Conservation (phyloP, 2,888 invertebrate genomes). For the Cyclophora punctaria region DNA sequence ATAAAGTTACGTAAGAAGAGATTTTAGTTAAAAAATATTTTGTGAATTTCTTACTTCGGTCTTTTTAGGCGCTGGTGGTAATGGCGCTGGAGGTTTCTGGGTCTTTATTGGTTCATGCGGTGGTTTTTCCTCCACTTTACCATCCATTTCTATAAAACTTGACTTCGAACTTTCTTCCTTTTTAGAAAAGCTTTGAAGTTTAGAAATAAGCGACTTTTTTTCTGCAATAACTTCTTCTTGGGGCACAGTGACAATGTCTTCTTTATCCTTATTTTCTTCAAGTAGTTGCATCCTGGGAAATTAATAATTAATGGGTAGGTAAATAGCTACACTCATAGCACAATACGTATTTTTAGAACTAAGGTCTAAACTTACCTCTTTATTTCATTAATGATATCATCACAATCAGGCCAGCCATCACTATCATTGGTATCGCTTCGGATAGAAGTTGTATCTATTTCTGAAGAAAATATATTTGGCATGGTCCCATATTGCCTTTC, state of each 20-base stretch:
- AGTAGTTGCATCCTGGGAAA: conserved; percentile 43
- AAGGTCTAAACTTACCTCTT: conserved; percentile 56
- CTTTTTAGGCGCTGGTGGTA: conserved; percentile 38
- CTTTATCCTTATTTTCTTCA: conserved; percentile 42
- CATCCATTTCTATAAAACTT: conserved; percentile 4
- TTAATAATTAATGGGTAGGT: too few species aligned
- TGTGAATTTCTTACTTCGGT: conserved; percentile 35
- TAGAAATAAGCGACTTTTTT: conserved; percentile 54
- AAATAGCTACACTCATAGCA: background rate
- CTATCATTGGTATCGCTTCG: conserved; percentile 38
- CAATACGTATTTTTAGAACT: too few species aligned
- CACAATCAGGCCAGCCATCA: conserved; percentile 59
- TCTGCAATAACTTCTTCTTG: conserved; percentile 61
- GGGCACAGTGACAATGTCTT: conserved; percentile 40
- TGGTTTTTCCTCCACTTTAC: conserved; percentile 3
- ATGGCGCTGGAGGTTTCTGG: conserved; percentile 17
- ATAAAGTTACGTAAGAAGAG: too few species aligned
- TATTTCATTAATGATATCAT: conserved; percentile 78
- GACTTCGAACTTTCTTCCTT: conserved; percentile 34
- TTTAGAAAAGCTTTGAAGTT: conserved; percentile 56
- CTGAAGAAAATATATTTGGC: conserved; percentile 76
- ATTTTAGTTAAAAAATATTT: too few species aligned
- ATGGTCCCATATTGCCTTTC: conserved; percentile 83
- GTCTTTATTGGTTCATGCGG: background rate
- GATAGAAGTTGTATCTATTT: conserved; percentile 46